Base-by-base conservation (phyloP, 2,113 vertebrate genomes). In the Puffinus mauretanicus region DNA sequence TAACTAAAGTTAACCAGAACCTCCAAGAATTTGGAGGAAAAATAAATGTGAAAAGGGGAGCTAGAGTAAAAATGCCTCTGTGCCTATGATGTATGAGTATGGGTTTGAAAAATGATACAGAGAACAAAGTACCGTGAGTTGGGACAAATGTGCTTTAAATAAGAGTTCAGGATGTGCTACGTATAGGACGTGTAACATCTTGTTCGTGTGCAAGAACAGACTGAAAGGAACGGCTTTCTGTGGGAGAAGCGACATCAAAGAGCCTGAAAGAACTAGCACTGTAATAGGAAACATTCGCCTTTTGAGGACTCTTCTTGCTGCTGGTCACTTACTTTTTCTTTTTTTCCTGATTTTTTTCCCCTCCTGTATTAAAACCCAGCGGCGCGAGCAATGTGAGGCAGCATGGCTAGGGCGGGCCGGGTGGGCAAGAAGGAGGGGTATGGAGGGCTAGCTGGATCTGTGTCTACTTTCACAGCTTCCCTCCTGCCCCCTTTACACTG, bases 261-360 rank as follows among this genome's bases (percentile, higher is more conserved):
- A 47, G n/a, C 72, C 73, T 62, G 57, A 38, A 84, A 86, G 76
- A 72, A 8, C 81, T 7, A 13, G 57, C 21, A 10, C 75, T 80
- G 58, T 94, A 93, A 94, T 94, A 65, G 61, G 64, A 96, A 97
- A 91, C 84, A 90, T 65, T 94, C 78, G 89, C 58, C 78, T 87
- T 79, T 51, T 60, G 58, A 93, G 66, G 61, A 21, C 22, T 42
- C 18, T 42, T 64, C 11, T 13, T 89, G 78, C 83, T 95, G 79
- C 81, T 91, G 95, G 91, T 91, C 96, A 91, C 57, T 91, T 22
- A n/a, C 3, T 61, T 52, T 86, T 26, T 11, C 36, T 16, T 32
- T 40, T 40, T 21, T 17, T 8, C 9, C 7, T 21, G 11, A 6
- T 60, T 55, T 75, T 60, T 40, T 40, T 2, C 20, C 17, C 2